Conservation (phyloP, 2,113 vertebrate species). For the Rhinolophus ferrumequinum region DNA sequence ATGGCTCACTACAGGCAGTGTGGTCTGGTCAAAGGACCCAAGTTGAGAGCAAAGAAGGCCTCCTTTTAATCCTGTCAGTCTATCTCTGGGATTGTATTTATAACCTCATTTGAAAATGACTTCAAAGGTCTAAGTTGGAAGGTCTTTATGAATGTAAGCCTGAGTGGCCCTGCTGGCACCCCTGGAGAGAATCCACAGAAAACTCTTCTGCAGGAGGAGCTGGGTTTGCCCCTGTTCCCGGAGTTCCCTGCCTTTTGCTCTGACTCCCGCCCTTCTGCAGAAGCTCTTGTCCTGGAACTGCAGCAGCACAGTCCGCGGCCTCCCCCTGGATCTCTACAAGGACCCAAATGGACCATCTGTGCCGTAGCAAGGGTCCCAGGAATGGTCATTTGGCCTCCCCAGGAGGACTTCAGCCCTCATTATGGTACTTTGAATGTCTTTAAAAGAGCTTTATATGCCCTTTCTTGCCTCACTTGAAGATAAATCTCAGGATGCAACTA, state of each 20-base stretch:
- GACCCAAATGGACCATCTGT: not conserved
- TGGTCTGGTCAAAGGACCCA: slow-evolving; percentile 16
- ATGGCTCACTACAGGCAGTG: slow-evolving; percentile 52
- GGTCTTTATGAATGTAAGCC: not conserved
- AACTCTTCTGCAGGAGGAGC: not conserved
- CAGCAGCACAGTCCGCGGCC: accelerated
- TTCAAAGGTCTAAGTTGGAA: slow-evolving; percentile 45
- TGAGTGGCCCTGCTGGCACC: not conserved
- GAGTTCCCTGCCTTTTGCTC: not conserved
- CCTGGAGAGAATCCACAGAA: not conserved
- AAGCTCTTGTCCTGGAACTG: not conserved
- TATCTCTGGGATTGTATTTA: not conserved
- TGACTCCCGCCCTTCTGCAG: accelerated
- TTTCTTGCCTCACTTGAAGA: not conserved
- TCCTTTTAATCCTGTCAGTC: not conserved
- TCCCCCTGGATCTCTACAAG: accelerated
- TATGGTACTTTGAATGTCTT: not conserved
- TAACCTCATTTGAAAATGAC: slow-evolving; percentile 41
- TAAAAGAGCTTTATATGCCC: not conserved
- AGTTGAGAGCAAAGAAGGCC: not conserved
- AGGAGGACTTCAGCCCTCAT: not conserved
- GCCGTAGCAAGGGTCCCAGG: not conserved
- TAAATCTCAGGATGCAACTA: not conserved
- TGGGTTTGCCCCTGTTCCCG: not conserved
- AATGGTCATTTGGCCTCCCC: not conserved